A percentile compares a stretch with the other conserved stretches of the same genome.
Evolutionary conservation across 2,888 invertebrate species (phyloP).

Genomic region (Caenorhabditis macrosperma): DNA sequence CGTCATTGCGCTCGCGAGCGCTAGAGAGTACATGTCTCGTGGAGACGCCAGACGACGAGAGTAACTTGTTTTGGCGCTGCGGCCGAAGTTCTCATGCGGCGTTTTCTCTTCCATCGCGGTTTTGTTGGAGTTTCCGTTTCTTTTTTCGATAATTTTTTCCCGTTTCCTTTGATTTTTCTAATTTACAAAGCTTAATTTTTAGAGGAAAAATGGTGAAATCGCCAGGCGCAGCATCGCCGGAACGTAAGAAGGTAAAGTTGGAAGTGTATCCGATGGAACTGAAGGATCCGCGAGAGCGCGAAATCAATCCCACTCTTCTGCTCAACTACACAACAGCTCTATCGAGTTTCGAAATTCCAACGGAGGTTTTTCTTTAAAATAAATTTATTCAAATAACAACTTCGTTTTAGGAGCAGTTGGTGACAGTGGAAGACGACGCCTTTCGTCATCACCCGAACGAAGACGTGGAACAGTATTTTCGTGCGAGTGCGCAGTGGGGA

Average conservation of each 20-base stretch:
- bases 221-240: conserved; percentile 50
- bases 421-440: background rate
- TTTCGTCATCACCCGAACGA: conserved; percentile 55
- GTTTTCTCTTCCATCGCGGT: background rate
- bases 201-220: conserved; percentile 43
- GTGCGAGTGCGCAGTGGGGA: conserved; percentile 54
- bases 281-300: conserved; percentile 22
- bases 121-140: background rate
- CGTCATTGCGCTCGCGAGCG: no score
- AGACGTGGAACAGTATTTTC: conserved; percentile 55
- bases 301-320: conserved; percentile 37
- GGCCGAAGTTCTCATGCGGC: background rate
- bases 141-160: background rate
- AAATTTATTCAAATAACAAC: background rate
- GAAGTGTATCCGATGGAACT: conserved; percentile 39
- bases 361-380: conserved; percentile 28
- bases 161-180: no score
- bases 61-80: no score
- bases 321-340: conserved; percentile 29
- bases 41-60: no score
- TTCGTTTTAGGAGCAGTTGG: conserved; percentile 46
- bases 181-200: no score
- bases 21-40: no score
- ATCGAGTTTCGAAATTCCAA: conserved; percentile 41
- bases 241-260: conserved; percentile 45